A percentile compares a stretch with the other conserved stretches of the same genome.
Conservation (phyloP, 2,797 vertebrate species). For the Alectoris magna region DNA sequence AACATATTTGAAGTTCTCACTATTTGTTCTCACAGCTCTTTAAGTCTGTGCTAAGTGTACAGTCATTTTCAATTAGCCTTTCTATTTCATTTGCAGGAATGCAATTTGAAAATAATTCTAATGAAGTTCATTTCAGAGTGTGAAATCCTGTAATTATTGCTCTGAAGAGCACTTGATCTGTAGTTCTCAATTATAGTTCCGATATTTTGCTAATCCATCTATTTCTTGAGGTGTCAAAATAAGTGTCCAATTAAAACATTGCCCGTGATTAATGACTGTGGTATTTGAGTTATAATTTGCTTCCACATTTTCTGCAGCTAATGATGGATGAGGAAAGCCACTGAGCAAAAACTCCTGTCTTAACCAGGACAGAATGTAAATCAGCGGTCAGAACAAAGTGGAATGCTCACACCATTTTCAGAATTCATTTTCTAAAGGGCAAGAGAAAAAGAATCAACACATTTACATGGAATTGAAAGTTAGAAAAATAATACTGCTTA, state of each 20-base stretch:
- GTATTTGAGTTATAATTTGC: not conserved
- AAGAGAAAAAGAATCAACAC: not conserved
- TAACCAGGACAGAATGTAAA: not conserved
- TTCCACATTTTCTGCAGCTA: not conserved
- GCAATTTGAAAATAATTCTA: not conserved
- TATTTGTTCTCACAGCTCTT: not conserved
- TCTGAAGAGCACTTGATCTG: rapidly evolving
- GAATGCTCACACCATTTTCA: not conserved
- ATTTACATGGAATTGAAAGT: not conserved
- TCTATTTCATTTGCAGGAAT: not conserved
- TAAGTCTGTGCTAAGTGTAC: not conserved
- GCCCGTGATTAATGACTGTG: not conserved
- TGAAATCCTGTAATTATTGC: not conserved
- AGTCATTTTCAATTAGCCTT: not conserved
- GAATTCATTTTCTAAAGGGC: not conserved
- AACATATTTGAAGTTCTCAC: not conserved
- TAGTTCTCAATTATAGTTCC: not conserved
- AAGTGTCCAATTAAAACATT: not conserved
- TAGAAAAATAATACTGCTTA: not conserved
- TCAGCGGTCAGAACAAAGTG: not conserved
- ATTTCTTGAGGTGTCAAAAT: constrained; percentile 3
- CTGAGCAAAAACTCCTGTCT: not conserved
- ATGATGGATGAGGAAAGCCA: not conserved
- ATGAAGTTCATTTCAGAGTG: not conserved
- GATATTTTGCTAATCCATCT: not conserved